A percentile compares a stretch with the other conserved stretches of the same genome.
Evolutionary conservation across 2,113 vertebrate genomes (phyloP).

Genomic region (Urocitellus parryii): DNA sequence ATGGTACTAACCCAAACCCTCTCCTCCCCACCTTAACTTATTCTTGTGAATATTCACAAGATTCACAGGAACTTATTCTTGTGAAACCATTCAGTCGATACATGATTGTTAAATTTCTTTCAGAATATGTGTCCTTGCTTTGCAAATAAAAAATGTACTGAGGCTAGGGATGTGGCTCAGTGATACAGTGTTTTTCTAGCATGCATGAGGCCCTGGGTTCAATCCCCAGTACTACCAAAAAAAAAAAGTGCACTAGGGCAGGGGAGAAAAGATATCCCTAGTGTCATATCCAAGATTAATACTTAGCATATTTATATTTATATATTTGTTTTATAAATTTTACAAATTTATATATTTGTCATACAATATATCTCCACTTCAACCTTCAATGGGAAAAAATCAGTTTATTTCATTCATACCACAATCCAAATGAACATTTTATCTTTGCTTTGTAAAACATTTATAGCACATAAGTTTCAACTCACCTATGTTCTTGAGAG

Average conservation of each 20-base stretch:
- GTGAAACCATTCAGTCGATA: neutral
- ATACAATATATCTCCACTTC: neutral
- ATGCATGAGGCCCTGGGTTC: too few species aligned
- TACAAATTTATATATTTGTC: too few species aligned
- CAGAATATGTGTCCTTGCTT: neutral
- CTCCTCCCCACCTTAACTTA: neutral
- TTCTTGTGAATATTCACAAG: neutral
- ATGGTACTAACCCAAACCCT: neutral
- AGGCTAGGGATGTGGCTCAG: too few species aligned
- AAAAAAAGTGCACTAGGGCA: neutral
- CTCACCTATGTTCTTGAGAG: neutral
- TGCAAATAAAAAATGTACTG: conserved; percentile 32
- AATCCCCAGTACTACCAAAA: too few species aligned
- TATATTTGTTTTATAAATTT: too few species aligned
- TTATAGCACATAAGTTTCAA: neutral
- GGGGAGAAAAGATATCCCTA: neutral
- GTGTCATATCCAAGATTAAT: conserved; percentile 27
- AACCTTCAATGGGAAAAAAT: neutral
- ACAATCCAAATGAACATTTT: conserved; percentile 1
- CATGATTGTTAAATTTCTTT: neutral
- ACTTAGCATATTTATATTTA: neutral
- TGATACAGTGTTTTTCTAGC: too few species aligned
- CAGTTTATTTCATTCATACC: neutral
- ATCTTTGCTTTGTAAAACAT: conserved; percentile 5
- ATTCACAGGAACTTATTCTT: neutral